phyloP scores from a whole-genome alignment of 2,888 invertebrate species.

The Phalera bucephala region DNA sequence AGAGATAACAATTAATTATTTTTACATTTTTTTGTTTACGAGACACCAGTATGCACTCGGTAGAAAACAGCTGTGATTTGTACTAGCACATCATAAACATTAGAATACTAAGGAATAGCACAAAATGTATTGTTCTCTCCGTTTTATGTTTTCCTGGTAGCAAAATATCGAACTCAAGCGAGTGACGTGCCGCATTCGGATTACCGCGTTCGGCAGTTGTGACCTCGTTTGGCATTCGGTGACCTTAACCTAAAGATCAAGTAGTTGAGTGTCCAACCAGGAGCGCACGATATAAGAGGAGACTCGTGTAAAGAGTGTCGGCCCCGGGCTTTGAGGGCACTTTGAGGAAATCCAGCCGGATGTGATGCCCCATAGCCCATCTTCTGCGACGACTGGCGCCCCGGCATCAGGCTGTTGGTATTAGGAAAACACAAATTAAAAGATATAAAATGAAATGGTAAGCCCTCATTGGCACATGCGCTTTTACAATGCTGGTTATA shows the following conservation, averaged over 20 bases:
- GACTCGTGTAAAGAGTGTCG: constrained; percentile 58
- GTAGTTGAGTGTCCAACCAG: constrained; percentile 47
- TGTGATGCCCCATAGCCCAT: constrained; percentile 69
- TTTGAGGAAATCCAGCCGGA: constrained; percentile 58
- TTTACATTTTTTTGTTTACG: too few relatives aligned
- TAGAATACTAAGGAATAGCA: too few relatives aligned
- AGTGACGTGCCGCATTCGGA: not conserved
- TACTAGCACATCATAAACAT: constrained; percentile 9
- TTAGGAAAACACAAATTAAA: constrained; percentile 4
- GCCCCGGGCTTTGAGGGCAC: constrained; percentile 37
- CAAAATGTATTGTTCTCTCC: not conserved
- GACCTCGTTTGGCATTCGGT: constrained; percentile 7
- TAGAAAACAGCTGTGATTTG: constrained; percentile 31
- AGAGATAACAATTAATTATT: too few relatives aligned
- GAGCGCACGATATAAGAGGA: constrained; percentile 38
- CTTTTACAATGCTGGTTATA: too few relatives aligned
- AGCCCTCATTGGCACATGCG: too few relatives aligned
- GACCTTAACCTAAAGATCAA: constrained; percentile 20
- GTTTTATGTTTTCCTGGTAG: constrained; percentile 23
- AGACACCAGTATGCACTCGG: too few relatives aligned
- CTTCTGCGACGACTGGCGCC: constrained; percentile 62
- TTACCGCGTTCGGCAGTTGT: constrained; percentile 8
- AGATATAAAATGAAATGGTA: too few relatives aligned
- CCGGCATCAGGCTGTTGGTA: constrained; percentile 62
- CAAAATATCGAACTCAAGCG: constrained; percentile 24